These are phyloP conservation scores for Olivierus martensii DNA, from an alignment of 1,140 invertebrate species.

Conservation along the genomic window DNA sequence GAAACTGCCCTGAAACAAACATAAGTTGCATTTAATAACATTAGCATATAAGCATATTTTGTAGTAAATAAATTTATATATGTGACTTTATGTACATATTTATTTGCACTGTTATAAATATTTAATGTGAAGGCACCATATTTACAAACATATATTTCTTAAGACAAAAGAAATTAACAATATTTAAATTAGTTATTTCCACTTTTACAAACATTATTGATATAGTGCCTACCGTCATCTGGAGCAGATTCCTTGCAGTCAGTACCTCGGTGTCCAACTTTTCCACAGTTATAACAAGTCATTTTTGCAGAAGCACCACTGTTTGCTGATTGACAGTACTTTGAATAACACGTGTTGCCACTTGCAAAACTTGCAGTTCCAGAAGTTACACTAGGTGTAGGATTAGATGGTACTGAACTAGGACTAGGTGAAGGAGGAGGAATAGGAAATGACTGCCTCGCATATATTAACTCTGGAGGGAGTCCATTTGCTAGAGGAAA, in stretches of 20 bases:
- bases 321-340: neutral
- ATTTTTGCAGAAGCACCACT: constrained; percentile 21
- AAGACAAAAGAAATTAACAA: too few species aligned
- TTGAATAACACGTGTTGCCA: neutral
- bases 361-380: constrained; percentile 1
- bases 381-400: constrained; percentile 44
- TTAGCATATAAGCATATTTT: too few species aligned
- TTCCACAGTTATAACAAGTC: constrained; percentile 60
- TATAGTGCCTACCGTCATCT: constrained; percentile 42
- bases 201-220: too few species aligned
- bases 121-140: too few species aligned
- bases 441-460: constrained; percentile 7
- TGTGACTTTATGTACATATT: too few species aligned
- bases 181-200: too few species aligned
- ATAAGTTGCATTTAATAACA: too few species aligned
- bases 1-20: too few species aligned
- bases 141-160: too few species aligned
- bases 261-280: constrained; percentile 53
- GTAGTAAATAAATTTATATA: too few species aligned
- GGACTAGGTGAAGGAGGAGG: constrained; percentile 10
- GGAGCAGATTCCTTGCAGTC: constrained; percentile 75
- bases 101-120: too few species aligned
- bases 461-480: constrained; percentile 17
- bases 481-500: constrained; percentile 16
- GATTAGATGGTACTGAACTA: constrained; percentile 9